phyloP scores from a whole-genome alignment of 2,113 vertebrate species.

The Osmerus eperlanus region DNA sequence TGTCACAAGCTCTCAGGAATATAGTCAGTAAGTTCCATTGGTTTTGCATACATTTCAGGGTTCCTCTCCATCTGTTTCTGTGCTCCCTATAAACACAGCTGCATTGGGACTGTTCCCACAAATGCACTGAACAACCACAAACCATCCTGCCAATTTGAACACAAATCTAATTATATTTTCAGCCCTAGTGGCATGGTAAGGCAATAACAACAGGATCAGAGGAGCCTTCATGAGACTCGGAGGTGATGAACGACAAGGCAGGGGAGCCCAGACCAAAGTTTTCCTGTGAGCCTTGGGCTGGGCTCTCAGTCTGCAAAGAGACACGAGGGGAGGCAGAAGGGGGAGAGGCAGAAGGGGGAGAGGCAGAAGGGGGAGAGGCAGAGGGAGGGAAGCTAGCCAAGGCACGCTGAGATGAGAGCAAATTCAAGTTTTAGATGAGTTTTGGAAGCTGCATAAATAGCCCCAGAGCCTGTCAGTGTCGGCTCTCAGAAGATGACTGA shows the following conservation, averaged over 20 bases:
- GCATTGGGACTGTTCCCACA: constrained; percentile 4
- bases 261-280: constrained; percentile 26
- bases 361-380: no score
- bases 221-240: constrained; percentile 19
- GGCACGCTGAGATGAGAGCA: constrained; percentile 52
- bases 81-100: constrained; percentile 50
- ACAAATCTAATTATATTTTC: no score
- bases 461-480: constrained; percentile 48
- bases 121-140: no score
- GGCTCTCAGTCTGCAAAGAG: constrained; percentile 20
- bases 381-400: constrained; percentile 21
- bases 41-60: constrained; percentile 70
- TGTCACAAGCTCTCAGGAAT: constrained; percentile 73
- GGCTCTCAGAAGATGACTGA: constrained; percentile 30
- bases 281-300: constrained; percentile 34
- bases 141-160: no score
- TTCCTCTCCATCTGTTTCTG: constrained; percentile 19
- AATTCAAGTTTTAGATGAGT: constrained; percentile 41
- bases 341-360: no score
- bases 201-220: constrained; percentile 29
- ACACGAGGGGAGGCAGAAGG: no score
- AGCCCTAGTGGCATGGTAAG: constrained; percentile 10
- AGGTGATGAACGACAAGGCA: constrained; percentile 10
- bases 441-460: constrained; percentile 53
- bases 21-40: constrained; percentile 56